Percentiles rank a stretch among this genome's conserved stretches.
phyloP scores from a whole-genome alignment of 1,140 invertebrate genomes.

The Doryteuthis pealeii region DNA sequence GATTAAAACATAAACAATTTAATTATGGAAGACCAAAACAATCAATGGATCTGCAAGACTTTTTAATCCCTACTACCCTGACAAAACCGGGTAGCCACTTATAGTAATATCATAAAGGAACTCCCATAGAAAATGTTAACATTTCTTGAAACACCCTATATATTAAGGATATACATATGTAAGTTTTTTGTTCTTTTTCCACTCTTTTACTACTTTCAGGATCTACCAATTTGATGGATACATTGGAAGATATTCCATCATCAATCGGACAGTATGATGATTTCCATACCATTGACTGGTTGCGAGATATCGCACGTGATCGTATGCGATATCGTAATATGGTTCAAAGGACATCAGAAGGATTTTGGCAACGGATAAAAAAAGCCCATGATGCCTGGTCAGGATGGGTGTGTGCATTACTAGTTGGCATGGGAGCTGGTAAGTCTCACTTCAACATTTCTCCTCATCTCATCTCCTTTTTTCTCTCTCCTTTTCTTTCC shows the following conservation, averaged over 20 bases:
- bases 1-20: no score
- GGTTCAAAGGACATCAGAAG: constrained; percentile 72
- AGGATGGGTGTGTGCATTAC: constrained; percentile 96
- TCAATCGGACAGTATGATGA: constrained; percentile 97
- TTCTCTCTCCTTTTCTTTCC: no score
- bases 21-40: no score
- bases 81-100: no score
- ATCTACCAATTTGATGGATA: constrained; percentile 55
- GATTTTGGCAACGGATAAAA: constrained; percentile 49
- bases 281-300: constrained; percentile 99
- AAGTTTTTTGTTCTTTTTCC: constrained; percentile 1
- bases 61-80: no score
- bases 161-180: no score
- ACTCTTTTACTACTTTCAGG: constrained; percentile 29
- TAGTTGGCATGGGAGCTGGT: constrained; percentile 84
- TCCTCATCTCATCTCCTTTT: no score
- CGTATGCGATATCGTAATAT: constrained; percentile 94
- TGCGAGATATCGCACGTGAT: constrained; percentile 94
- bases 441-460: constrained; percentile 3
- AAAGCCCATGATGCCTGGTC: constrained; percentile 86
- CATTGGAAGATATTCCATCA: constrained; percentile 76
- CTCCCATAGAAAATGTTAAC: no score
- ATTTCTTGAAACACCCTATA: no score
- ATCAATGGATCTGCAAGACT: no score
- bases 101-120: no score